A percentile compares a stretch with the other conserved stretches of the same genome.
Evolutionary conservation across 1,140 invertebrate genomes (phyloP).

Genomic region (Bombyx mandarina): DNA sequence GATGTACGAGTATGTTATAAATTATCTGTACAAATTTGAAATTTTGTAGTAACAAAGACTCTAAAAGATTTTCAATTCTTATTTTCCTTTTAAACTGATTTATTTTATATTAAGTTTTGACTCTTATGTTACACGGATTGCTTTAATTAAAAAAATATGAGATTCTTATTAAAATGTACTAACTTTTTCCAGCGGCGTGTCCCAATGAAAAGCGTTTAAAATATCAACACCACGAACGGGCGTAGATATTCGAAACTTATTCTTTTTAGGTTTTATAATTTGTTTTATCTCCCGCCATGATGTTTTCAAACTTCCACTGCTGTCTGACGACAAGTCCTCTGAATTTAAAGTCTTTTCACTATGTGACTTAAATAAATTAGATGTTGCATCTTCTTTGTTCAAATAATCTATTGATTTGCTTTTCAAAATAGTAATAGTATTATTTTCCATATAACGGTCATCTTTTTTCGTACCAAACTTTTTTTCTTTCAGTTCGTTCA

Average conservation of each 20-base stretch:
- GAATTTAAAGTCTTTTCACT: conserved; percentile 14
- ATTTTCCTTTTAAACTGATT: no score
- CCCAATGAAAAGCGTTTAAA: conserved; percentile 24
- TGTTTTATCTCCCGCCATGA: conserved; percentile 29
- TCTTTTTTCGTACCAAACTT: conserved; percentile 8
- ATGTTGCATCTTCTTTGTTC: conserved; percentile 6
- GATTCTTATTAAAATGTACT: conserved; percentile 8
- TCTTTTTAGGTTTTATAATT: conserved; percentile 19
- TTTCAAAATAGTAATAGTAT: conserved; percentile 13
- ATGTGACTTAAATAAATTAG: neutral
- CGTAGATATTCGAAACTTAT: conserved; percentile 25
- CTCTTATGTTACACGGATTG: no score
- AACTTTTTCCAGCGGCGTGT: conserved; percentile 29
- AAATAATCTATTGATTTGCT: conserved; percentile 26
- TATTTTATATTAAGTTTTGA: no score
- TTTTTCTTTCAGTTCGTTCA: conserved; percentile 19
- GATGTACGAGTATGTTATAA: no score
- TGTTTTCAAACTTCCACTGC: conserved; percentile 9
- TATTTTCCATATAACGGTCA: neutral
- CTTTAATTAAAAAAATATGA: no score
- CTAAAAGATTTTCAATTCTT: no score
- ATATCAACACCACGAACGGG: conserved; percentile 18
- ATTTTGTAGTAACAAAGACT: no score
- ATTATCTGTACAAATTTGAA: no score
- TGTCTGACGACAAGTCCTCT: neutral